A percentile compares a stretch with the other conserved stretches of the same genome.
phyloP scores from a whole-genome alignment of 2,888 invertebrate genomes.

The Philhelius pedissequus region DNA sequence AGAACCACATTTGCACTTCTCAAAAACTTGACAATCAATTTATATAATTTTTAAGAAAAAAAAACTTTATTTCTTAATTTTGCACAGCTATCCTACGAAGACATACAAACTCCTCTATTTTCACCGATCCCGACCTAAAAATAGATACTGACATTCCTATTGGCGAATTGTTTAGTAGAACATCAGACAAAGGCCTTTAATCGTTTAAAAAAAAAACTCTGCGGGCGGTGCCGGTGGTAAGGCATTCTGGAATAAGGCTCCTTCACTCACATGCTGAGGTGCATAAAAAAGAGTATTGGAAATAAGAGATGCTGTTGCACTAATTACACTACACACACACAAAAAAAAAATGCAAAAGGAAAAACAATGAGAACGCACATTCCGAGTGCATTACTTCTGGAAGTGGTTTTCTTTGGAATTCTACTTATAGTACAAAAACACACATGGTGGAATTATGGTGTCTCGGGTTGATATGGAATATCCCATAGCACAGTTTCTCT shows the following conservation, averaged over 20 bases:
- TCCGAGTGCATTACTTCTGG: slow-evolving; percentile 58
- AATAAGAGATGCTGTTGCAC: slow-evolving; percentile 32
- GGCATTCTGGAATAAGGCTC: slow-evolving; percentile 13
- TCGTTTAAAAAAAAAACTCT: slow-evolving; percentile 26
- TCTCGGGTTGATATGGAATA: slow-evolving; percentile 32
- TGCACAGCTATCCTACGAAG: background rate
- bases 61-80: background rate
- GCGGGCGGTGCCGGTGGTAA: slow-evolving; percentile 60
- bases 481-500: slow-evolving; percentile 30
- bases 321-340: slow-evolving; percentile 51
- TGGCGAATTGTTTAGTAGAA: slow-evolving; percentile 32
- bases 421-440: slow-evolving; percentile 38
- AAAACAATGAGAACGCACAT: slow-evolving; percentile 49
- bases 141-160: slow-evolving; percentile 40
- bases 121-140: slow-evolving; percentile 25
- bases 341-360: background rate
- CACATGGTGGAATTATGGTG: slow-evolving; percentile 12
- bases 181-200: slow-evolving; percentile 43
- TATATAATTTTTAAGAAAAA: background rate
- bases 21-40: background rate
- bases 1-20: background rate
- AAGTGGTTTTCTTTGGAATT: slow-evolving; percentile 63
- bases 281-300: background rate
- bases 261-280: slow-evolving; percentile 32
- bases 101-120: background rate